Conservation (phyloP, 2,113 vertebrate genomes). For the Mirounga angustirostris region DNA sequence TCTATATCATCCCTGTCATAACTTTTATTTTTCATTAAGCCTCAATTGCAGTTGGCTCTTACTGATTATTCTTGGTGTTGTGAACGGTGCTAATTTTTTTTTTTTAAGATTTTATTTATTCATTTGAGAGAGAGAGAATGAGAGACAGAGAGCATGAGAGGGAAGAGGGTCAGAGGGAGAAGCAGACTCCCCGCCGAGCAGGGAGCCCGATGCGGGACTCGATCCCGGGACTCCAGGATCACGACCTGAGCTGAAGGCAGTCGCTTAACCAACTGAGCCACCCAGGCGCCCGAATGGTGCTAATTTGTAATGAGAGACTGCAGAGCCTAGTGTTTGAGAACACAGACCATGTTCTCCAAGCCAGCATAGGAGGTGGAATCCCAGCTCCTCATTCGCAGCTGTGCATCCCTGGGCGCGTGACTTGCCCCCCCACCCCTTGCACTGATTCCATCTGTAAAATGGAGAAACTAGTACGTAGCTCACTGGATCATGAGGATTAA, state of each 20-base stretch:
- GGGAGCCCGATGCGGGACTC: no score
- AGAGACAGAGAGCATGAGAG: no score
- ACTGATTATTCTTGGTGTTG: neutral
- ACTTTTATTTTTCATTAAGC: neutral
- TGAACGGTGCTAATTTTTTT: neutral
- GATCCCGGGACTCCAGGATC: no score
- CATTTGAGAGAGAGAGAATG: no score
- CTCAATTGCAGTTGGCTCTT: neutral
- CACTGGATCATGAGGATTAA: neutral
- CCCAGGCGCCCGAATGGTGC: neutral
- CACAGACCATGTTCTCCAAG: neutral
- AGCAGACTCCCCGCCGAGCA: no score
- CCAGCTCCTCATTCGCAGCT: neutral
- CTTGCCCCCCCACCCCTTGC: neutral
- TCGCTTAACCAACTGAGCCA: no score
- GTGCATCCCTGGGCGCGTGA: no score
- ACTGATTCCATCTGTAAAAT: neutral
- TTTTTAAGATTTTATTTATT: no score
- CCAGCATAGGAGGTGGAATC: neutral
- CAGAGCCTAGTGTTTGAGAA: neutral
- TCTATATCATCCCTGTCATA: neutral
- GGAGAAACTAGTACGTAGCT: neutral
- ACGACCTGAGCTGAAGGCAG: no score
- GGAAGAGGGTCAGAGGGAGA: no score
- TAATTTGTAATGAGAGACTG: no score